Percentiles rank a stretch among this genome's conserved stretches.
These are phyloP conservation scores for Tapera naevia DNA, from an alignment of 2,797 vertebrate species.

Conservation along the genomic window DNA sequence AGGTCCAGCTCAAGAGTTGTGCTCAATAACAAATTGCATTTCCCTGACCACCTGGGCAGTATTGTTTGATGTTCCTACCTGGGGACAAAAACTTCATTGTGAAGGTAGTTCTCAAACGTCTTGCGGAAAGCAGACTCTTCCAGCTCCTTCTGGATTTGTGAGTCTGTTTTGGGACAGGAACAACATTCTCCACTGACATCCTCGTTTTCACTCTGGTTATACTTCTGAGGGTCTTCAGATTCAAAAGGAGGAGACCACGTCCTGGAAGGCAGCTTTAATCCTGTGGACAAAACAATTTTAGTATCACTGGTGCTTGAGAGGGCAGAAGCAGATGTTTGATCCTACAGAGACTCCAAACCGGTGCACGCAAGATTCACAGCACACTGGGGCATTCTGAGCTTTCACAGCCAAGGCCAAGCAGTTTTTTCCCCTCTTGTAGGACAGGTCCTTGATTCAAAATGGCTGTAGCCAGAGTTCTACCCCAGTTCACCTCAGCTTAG, in stretches of 20 bases:
- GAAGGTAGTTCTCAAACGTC: conserved; percentile 95
- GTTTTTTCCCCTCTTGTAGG: background rate
- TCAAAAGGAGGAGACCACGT: conserved; percentile 80
- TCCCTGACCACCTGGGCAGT: background rate
- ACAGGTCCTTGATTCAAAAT: background rate
- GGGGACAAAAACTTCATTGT: conserved; percentile 94
- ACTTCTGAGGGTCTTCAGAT: conserved; percentile 72
- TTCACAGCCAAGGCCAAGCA: background rate
- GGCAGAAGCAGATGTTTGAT: background rate
- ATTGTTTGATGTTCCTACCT: conserved; percentile 72
- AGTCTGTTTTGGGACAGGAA: conserved; percentile 92
- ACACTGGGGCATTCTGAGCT: background rate
- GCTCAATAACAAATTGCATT: background rate
- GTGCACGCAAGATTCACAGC: accelerated
- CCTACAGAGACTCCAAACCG: background rate
- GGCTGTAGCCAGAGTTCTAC: background rate
- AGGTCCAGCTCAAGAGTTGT: background rate
- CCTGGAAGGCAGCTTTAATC: conserved; percentile 89
- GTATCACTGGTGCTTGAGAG: background rate
- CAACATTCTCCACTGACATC: conserved; percentile 83
- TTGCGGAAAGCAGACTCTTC: conserved; percentile 92
- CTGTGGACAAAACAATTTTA: conserved; percentile 65
- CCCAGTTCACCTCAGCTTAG: background rate
- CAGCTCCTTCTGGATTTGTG: conserved; percentile 91
- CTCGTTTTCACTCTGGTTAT: conserved; percentile 85